These are phyloP conservation scores for Leptobrachium ailaonicum DNA, from an alignment of 2,113 vertebrate genomes.

Conservation along the genomic window DNA sequence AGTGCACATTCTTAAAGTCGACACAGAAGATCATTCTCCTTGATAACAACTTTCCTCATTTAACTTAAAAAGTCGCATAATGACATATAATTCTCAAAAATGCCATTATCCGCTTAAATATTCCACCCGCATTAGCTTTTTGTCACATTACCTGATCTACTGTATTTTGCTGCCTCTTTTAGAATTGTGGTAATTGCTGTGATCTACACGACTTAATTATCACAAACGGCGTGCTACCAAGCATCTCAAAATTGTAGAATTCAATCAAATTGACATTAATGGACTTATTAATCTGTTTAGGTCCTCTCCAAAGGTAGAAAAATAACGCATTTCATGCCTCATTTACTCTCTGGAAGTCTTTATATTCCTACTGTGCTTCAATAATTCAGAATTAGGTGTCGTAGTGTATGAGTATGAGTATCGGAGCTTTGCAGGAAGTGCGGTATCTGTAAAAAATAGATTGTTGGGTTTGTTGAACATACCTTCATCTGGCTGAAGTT, in stretches of 20 bases:
- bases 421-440: too few relatives aligned
- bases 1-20: too few relatives aligned
- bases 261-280: constrained; percentile 1
- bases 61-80: background rate
- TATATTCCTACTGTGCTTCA: background rate
- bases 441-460: too few relatives aligned
- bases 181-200: background rate
- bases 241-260: background rate
- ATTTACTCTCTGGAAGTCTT: background rate
- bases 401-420: too few relatives aligned
- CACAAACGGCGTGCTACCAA: background rate
- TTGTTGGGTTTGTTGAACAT: too few relatives aligned
- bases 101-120: background rate
- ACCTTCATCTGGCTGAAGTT: too few relatives aligned
- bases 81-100: background rate
- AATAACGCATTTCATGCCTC: background rate
- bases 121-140: background rate
- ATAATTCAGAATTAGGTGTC: background rate
- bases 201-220: background rate
- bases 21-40: too few relatives aligned
- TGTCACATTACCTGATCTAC: background rate
- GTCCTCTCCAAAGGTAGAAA: background rate
- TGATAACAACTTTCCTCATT: too few relatives aligned
- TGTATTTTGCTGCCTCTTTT: background rate
- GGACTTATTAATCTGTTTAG: background rate